Conservation (phyloP, 2,113 vertebrate species). For the Budorcas taxicolor region DNA sequence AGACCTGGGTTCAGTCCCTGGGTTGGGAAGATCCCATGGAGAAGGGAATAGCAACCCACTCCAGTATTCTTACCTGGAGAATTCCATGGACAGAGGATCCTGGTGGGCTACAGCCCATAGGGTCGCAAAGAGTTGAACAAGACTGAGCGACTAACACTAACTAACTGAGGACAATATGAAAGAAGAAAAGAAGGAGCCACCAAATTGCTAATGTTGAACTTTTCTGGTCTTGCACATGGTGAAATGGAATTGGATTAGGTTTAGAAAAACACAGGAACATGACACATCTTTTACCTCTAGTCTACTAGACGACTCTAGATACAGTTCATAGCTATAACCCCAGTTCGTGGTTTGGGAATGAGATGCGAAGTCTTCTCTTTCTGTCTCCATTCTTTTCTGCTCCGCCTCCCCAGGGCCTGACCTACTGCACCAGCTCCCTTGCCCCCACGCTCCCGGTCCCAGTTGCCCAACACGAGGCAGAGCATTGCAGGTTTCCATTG, state of each 20-base stretch:
- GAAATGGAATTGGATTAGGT: background rate
- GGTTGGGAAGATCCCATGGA: background rate
- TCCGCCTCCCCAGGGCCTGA: background rate
- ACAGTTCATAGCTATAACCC: background rate
- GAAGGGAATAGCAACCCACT: background rate
- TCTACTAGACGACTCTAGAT: background rate
- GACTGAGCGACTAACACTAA: background rate
- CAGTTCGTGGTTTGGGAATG: background rate
- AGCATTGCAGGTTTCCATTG: background rate
- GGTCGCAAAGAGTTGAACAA: background rate
- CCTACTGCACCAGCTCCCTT: background rate
- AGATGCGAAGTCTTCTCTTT: background rate
- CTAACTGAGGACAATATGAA: background rate
- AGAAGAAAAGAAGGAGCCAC: background rate
- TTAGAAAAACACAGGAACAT: background rate
- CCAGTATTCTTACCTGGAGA: background rate
- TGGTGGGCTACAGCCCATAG: background rate
- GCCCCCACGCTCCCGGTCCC: background rate
- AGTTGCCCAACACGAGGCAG: background rate
- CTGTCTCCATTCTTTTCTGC: background rate
- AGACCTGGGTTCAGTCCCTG: background rate
- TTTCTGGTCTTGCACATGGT: background rate
- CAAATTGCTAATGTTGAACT: background rate
- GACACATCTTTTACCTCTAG: background rate
- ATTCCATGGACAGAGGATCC: background rate